phyloP scores from a whole-genome alignment of 1,140 invertebrate genomes.

The Diachasmimorpha longicaudata region DNA sequence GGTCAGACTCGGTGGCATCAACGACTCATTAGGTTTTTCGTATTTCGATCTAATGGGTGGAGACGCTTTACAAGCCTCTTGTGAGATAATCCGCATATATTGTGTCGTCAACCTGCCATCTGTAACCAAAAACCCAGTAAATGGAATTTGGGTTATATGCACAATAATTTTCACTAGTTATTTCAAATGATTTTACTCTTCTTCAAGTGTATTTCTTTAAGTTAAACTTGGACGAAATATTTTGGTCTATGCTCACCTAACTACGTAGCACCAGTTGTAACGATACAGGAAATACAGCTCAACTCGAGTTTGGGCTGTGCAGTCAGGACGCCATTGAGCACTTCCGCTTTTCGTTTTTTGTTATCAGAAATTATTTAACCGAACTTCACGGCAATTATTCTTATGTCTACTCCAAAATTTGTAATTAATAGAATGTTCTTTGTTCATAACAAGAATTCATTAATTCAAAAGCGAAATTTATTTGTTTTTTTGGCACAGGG shows the following conservation, averaged over 20 bases:
- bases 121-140: slow-evolving; percentile 43
- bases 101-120: slow-evolving; percentile 39
- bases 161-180: slow-evolving; percentile 29
- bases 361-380: too few relatives aligned
- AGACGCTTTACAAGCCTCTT: slow-evolving; percentile 27
- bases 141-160: slow-evolving; percentile 35
- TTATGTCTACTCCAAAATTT: too few relatives aligned
- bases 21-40: background rate
- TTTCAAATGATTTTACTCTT: slow-evolving; percentile 30
- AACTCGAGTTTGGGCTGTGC: background rate
- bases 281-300: slow-evolving; percentile 36
- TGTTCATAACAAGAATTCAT: too few relatives aligned
- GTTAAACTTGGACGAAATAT: background rate
- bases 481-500: too few relatives aligned
- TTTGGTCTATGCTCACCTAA: slow-evolving; percentile 45
- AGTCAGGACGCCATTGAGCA: background rate
- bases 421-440: too few relatives aligned
- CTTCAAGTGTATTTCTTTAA: background rate
- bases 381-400: too few relatives aligned
- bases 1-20: background rate
- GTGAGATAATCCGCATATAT: slow-evolving; percentile 38
- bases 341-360: background rate
- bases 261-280: slow-evolving; percentile 39
- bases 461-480: too few relatives aligned
- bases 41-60: background rate